Percentiles rank a stretch among this genome's conserved stretches.
These are phyloP conservation scores for Anolis carolinensis DNA, from an alignment of 2,113 vertebrate species.

Conservation along the genomic window DNA sequence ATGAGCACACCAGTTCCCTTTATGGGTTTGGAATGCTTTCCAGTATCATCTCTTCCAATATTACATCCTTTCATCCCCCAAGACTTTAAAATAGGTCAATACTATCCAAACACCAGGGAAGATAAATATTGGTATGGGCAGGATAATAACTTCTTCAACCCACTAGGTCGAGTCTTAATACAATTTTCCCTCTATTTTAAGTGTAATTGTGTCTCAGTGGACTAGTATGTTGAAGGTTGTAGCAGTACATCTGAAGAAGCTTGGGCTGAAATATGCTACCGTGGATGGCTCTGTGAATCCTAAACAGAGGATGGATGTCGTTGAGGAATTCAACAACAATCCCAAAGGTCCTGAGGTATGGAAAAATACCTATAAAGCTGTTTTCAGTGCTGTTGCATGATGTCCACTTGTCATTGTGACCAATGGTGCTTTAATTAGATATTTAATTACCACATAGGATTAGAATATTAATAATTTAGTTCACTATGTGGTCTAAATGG, in stretches of 20 bases:
- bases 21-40: background rate
- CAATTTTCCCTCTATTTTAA: slow-evolving; percentile 54
- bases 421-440: background rate
- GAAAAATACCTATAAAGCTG: background rate
- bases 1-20: background rate
- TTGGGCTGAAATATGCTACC: slow-evolving; percentile 76
- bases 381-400: too few relatives aligned
- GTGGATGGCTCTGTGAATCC: slow-evolving; percentile 90
- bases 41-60: background rate
- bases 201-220: slow-evolving; percentile 97
- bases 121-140: background rate
- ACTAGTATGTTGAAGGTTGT: slow-evolving; percentile 92
- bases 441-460: background rate
- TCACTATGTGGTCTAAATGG: too few relatives aligned
- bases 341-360: slow-evolving; percentile 76
- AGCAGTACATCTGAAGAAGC: slow-evolving; percentile 79
- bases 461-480: background rate
- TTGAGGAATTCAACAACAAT: slow-evolving; percentile 93
- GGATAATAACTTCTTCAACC: background rate
- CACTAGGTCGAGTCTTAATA: background rate
- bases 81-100: background rate
- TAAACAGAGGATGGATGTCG: slow-evolving; percentile 91
- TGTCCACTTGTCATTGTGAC: background rate
- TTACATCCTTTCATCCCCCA: background rate
- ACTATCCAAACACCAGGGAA: background rate